Conservation (phyloP, 2,797 vertebrate genomes). For the Mastacembelus armatus region DNA sequence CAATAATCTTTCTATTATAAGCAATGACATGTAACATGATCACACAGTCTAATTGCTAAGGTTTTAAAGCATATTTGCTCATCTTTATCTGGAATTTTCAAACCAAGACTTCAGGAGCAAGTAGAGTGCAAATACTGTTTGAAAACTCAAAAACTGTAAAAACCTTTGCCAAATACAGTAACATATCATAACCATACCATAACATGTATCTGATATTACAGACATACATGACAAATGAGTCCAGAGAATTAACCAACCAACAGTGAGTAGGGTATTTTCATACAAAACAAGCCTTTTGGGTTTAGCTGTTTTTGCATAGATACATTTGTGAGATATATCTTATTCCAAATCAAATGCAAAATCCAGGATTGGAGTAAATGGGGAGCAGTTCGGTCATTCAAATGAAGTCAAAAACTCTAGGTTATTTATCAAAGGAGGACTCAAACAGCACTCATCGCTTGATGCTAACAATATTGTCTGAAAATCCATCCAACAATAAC, state of each 20-base stretch:
- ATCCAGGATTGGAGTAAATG: too few species aligned
- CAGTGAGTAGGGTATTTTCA: not conserved
- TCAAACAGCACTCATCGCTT: conserved; percentile 54
- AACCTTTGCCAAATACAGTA: not conserved
- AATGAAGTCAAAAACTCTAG: too few species aligned
- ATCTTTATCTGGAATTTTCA: too few species aligned
- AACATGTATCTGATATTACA: not conserved
- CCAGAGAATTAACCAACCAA: not conserved
- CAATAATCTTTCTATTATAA: not conserved
- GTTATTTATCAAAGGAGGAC: not conserved
- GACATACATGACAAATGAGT: not conserved
- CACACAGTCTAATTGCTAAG: not conserved
- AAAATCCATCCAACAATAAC: conserved; percentile 34
- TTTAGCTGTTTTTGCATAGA: not conserved
- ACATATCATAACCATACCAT: not conserved
- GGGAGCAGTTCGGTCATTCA: too few species aligned
- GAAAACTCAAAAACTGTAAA: not conserved
- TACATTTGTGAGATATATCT: too few species aligned
- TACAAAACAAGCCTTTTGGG: not conserved
- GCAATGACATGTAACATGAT: not conserved
- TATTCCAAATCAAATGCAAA: too few species aligned
- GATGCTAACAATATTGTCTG: conserved; percentile 15
- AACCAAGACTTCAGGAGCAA: not conserved
- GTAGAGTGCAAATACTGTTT: not conserved
- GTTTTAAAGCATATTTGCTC: too few species aligned